Percentiles rank a stretch among this genome's conserved stretches.
phyloP scores from a whole-genome alignment of 2,113 vertebrate species.

The Nibea coibor region DNA sequence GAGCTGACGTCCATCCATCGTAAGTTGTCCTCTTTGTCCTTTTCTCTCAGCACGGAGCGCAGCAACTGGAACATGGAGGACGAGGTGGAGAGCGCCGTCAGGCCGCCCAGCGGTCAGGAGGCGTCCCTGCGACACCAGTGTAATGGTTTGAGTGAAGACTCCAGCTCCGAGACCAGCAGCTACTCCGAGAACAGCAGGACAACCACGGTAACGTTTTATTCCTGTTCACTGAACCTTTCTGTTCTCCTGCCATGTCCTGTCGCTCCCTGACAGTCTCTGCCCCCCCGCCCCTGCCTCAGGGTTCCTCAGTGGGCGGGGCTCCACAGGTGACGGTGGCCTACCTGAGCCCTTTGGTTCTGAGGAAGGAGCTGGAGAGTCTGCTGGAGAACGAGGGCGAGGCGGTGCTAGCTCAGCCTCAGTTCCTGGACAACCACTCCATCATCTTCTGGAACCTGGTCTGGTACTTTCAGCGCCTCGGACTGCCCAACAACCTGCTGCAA shows the following conservation, averaged over 20 bases:
- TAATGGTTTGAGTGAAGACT: conserved; percentile 88
- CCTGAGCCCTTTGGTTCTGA: conserved; percentile 92
- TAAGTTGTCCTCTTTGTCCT: conserved; percentile 2
- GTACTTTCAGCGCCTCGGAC: conserved; percentile 91
- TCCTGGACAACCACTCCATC: conserved; percentile 92
- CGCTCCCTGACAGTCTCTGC: not conserved
- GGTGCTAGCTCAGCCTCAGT: conserved; percentile 87
- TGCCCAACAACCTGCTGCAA: conserved; percentile 89
- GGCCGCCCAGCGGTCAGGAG: conserved; percentile 77
- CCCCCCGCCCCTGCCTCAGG: conserved; percentile 16
- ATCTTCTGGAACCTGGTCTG: conserved; percentile 98
- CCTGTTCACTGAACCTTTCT: accelerated
- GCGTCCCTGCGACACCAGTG: conserved; percentile 81
- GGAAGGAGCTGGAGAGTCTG: conserved; percentile 94
- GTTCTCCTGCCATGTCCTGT: no score
- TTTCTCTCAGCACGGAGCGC: conserved; percentile 65
- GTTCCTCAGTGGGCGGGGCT: conserved; percentile 46
- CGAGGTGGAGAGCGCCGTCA: conserved; percentile 70
- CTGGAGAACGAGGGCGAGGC: conserved; percentile 93
- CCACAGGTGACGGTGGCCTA: conserved; percentile 89
- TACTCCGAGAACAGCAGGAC: conserved; percentile 79
- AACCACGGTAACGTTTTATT: conserved; percentile 64
- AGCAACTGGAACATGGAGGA: conserved; percentile 73
- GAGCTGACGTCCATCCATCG: not conserved
- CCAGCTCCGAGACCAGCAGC: conserved; percentile 79